Conservation (phyloP, 2,113 vertebrate genomes). For the Larimichthys polyactis region DNA sequence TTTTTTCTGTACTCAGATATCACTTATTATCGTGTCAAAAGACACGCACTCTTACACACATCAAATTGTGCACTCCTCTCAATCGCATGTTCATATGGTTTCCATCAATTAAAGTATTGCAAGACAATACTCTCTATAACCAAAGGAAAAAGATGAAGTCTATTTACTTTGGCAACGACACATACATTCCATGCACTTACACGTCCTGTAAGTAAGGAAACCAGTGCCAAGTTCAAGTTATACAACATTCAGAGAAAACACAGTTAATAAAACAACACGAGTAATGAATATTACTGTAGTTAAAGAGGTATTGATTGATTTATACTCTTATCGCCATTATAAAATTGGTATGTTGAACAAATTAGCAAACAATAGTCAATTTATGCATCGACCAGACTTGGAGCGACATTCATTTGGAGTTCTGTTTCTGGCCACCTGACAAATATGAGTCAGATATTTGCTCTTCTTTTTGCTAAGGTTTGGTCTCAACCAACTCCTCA, state of each 20-base stretch:
- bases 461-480: not conserved
- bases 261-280: not conserved
- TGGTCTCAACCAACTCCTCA: conserved; percentile 11
- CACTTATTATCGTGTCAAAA: not conserved
- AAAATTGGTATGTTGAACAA: not conserved
- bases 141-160: not conserved
- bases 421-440: not conserved
- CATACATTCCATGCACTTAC: not conserved
- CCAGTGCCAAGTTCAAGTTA: not conserved
- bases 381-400: not conserved
- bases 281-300: not conserved
- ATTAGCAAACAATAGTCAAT: not conserved
- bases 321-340: not conserved
- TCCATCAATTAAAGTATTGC: not conserved
- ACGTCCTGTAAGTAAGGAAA: not conserved
- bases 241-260: not conserved
- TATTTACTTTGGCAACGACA: not conserved
- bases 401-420: not conserved
- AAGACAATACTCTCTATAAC: not conserved
- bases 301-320: not conserved
- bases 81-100: not conserved
- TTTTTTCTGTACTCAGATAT: conserved; percentile 40
- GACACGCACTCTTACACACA: not conserved
- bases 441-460: not conserved
- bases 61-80: not conserved